Base-by-base conservation (phyloP, 2,888 invertebrate species). In the Drosophila mulleri region DNA sequence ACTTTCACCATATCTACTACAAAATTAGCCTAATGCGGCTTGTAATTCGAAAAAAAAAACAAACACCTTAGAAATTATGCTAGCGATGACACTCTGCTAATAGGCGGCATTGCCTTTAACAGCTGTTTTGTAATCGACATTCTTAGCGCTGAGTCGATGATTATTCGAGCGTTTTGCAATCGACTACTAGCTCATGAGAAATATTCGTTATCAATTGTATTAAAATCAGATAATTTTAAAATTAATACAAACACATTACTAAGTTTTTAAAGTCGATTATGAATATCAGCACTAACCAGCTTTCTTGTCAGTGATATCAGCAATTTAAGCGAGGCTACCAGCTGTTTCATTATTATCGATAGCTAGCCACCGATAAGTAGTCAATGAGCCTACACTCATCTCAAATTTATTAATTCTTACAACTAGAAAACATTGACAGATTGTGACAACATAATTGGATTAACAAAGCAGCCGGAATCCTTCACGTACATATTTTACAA, bases 111-210 rank as follows among this genome's bases (percentile, higher is more conserved):
- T 26, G 29, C 2, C 8, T 35, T 45, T 0, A 79, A 61, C 78
- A 78, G 80, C 78, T 78, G 78, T 53, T 73, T 50, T 9, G 14
- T 23, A 45, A 61, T 66, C 60, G 41, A 29, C 37, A 41, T 9
- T 12, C 18, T 11, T 7, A 18, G 6, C 37, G 11, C 32, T 32
- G 32, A 11, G 32, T 32, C 32, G 32, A 32, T 32, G 32, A 32
- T 32, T 11, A 11, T 45, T 20, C 20, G 12, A 14, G 6, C 20
- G 18, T 11, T 14, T 23, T 44, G 12, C 12, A 20, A 44, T 44
- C 44, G 14, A 6, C 12, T 20, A 12, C 0, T 11, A 11, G 9
- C 7, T 32, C 11, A 9, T 0, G 32, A 11, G 0, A 32, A 9
- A 32, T 11, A 11, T n/a, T n/a, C n/a, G n/a, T n/a, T n/a, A n/a